phyloP scores from a whole-genome alignment of 2,797 vertebrate genomes.

The Fistularia tabacaria region DNA sequence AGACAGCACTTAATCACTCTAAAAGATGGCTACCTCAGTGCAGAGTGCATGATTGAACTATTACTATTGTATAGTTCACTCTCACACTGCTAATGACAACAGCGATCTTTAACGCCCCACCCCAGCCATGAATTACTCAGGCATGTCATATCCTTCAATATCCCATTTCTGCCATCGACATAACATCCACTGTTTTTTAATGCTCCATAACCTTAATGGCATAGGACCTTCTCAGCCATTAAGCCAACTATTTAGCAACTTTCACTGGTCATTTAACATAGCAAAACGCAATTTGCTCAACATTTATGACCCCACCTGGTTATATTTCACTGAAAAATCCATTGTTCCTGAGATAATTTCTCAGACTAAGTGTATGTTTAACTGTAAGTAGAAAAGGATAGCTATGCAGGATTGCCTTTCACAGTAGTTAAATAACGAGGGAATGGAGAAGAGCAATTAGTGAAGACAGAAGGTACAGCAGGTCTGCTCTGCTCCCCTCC shows the following conservation, averaged over 20 bases:
- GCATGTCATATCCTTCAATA: slow-evolving; percentile 35
- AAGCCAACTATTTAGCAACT: slow-evolving; percentile 45
- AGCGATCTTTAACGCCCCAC: slow-evolving; percentile 38
- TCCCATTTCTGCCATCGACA: slow-evolving; percentile 33
- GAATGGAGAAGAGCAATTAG: slow-evolving; percentile 7
- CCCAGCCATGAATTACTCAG: slow-evolving; percentile 33
- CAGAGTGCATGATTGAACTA: slow-evolving; percentile 27
- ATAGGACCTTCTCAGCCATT: slow-evolving; percentile 53
- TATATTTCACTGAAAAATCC: slow-evolving; percentile 35
- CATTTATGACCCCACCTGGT: slow-evolving; percentile 28
- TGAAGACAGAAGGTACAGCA: slow-evolving; percentile 19
- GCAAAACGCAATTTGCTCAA: slow-evolving; percentile 40
- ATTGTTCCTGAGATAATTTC: slow-evolving; percentile 38
- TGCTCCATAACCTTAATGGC: slow-evolving; percentile 53
- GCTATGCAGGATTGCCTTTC: slow-evolving; percentile 36
- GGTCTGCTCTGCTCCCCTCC: slow-evolving; percentile 17
- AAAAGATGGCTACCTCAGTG: slow-evolving; percentile 13
- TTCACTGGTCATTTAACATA: slow-evolving; percentile 42
- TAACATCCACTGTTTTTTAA: slow-evolving; percentile 51
- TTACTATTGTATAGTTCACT: slow-evolving; percentile 24
- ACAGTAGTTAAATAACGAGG: slow-evolving; percentile 26
- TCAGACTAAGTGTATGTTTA: slow-evolving; percentile 47
- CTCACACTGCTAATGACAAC: slow-evolving; percentile 39
- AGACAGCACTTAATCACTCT: slow-evolving; percentile 11
- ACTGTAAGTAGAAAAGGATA: slow-evolving; percentile 42